Evolutionary conservation across 1,140 invertebrate genomes (phyloP), one percentile per base, ranked within the genome.

Genomic region (Bactericera cockerelli): DNA sequence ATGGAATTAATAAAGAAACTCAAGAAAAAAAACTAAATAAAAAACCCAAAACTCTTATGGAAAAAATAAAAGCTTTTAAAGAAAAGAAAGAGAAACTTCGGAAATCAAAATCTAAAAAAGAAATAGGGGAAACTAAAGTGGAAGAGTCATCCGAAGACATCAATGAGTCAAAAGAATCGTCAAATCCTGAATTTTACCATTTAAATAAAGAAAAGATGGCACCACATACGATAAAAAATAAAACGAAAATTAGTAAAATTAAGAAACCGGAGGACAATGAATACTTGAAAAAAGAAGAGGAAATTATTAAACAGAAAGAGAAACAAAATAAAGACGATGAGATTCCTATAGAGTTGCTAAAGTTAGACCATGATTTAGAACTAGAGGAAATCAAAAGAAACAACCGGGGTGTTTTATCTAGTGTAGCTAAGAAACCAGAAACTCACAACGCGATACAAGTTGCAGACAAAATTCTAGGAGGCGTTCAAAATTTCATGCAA

Each of bases 311-410:
- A 19, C 4, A 49, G 19, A 49, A 49, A 19, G 22, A 16, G 22
- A 49, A 49, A 49, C 22, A 16, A 49, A 49, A 49, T 49, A 6
- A 3, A 16, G 8, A 10, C 4, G 42, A 49, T n/a, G 42, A 49
- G 19, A 49, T 49, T 6, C 42, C 42, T 10, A 49, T 49, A 4
- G 42, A 49, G n/a, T 49, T 49, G 22, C 19, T 49, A 49, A 49
- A 49, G 19, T 49, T 49, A n/a, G 42, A 49, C n/a, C 42, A 49
- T 22, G 42, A 49, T n/a, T 49, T 49, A n/a, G 42, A 49, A 49
- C 22, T 49, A 22, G 42, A 49, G 19, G 42, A 49, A 49, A 49
- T 49, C n/a, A 49, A 49, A 49, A 49, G 42, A 49, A 49, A 49
- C n/a, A 49, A 49, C 19, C 42, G 42, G 6, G 42, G 42, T 19